These are phyloP conservation scores for Epistrophella euchroma DNA, from an alignment of 2,888 invertebrate genomes.

Conservation along the genomic window DNA sequence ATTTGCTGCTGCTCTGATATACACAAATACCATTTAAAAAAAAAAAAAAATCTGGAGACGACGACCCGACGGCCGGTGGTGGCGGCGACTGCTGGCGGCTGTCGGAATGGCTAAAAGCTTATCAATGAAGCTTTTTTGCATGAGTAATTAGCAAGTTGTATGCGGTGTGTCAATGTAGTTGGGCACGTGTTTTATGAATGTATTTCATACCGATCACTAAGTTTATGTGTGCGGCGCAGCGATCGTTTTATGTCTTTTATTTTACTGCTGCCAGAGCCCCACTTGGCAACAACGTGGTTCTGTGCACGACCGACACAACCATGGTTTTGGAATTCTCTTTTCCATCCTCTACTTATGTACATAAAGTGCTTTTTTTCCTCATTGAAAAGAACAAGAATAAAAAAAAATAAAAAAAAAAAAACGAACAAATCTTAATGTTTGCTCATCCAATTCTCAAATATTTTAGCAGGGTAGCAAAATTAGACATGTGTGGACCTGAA, in stretches of 20 bases:
- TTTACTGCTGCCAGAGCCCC: constrained; percentile 56
- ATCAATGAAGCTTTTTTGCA: constrained; percentile 69
- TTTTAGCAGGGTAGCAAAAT: constrained; percentile 59
- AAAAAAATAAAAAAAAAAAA: constrained; percentile 18
- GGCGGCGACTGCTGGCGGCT: background rate
- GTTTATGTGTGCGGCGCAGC: constrained; percentile 50
- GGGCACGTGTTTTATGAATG: constrained; percentile 81
- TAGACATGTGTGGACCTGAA: constrained; percentile 75
- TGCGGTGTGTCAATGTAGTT: constrained; percentile 79
- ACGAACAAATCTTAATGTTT: constrained; percentile 55
- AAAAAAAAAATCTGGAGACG: constrained; percentile 58
- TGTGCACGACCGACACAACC: constrained; percentile 38
- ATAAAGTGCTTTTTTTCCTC: constrained; percentile 24
- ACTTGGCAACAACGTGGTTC: constrained; percentile 73
- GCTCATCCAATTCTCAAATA: constrained; percentile 65
- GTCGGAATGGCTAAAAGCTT: constrained; percentile 41
- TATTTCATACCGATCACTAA: constrained; percentile 73
- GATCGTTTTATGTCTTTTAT: constrained; percentile 66
- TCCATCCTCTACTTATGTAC: constrained; percentile 34
- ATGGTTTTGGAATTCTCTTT: constrained; percentile 59
- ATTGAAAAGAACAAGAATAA: constrained; percentile 18
- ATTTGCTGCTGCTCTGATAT: constrained; percentile 46
- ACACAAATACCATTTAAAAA: constrained; percentile 34
- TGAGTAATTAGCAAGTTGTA: constrained; percentile 76
- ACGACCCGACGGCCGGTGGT: constrained; percentile 44